Evolutionary conservation across 1,140 invertebrate species (phyloP), one percentile per base, ranked within the genome.

Genomic region (Apis dorsata): DNA sequence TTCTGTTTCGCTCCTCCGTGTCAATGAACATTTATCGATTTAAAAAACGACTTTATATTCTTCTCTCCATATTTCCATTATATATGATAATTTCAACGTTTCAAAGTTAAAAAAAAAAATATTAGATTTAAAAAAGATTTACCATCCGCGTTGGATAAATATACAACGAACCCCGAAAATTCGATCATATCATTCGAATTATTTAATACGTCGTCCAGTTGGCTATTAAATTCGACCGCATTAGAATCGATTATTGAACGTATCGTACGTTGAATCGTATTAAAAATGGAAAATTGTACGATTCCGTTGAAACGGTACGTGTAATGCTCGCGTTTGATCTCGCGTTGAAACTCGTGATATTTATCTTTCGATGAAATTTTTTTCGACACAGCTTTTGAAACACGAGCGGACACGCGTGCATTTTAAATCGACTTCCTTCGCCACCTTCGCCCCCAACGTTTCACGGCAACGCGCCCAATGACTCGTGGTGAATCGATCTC

Each of bases 341-440:
- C 24, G 24, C 24, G 24, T 24, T 21, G 21, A 21, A 66, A 49
- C 15, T 68, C 19, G 17, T 19, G 3, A 2, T 49, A 49, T 49
- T 69, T 44, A 13, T 15, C 19, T 44, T 44, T 44, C 11, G 44
- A 12, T 49, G 21, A 49, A 49, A 49, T 11, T 13, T 21, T n/a
- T 12, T 2, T 21, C n/a, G 2, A 49, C 13, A 11, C 5, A 49
- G 12, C 34, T n/a, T 12, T 49, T 69, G 44, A 49, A 69, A 69
- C 19, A 49, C 34, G 34, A 11, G 1, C 2, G 19, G 19, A 9
- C 66, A 49, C 34, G 21, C 3, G 55, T 44, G 57, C 72, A 74
- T 74, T 74, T 74, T 59, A 74, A 60, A 74, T 60, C n/a, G 72
- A 60, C 55, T 74, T 59, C 71, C 34, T 44, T 44, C 19, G 21